These are phyloP conservation scores for Formicarius rufipectus DNA, from an alignment of 2,113 vertebrate species.

Conservation along the genomic window DNA sequence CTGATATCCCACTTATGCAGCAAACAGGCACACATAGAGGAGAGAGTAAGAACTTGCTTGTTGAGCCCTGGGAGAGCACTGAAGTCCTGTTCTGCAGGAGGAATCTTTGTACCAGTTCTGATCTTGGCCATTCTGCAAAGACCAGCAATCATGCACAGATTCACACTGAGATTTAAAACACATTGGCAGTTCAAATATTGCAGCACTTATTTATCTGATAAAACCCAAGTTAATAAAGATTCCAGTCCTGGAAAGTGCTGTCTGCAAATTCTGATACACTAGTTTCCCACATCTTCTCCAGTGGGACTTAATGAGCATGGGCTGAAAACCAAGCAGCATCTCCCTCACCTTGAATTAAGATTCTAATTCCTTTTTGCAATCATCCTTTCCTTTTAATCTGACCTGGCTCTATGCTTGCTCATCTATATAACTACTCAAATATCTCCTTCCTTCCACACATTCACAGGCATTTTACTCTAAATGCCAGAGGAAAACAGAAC, in stretches of 20 bases:
- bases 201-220: neutral
- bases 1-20: neutral
- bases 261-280: neutral
- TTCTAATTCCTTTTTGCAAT: neutral
- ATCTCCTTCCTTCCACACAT: neutral
- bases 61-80: neutral
- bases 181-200: neutral
- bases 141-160: neutral
- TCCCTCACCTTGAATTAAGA: neutral
- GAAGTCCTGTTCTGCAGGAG: neutral
- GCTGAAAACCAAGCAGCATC: neutral
- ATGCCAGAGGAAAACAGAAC: conserved; percentile 20
- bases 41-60: neutral
- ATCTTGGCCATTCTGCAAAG: neutral
- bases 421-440: neutral
- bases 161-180: neutral
- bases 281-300: neutral
- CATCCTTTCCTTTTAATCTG: neutral
- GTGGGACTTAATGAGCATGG: neutral
- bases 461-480: neutral
- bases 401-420: neutral
- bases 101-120: neutral
- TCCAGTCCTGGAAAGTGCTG: neutral
- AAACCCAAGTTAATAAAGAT: neutral
- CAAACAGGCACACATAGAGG: neutral